Percentiles rank a stretch among this genome's conserved stretches.
phyloP scores from a whole-genome alignment of 2,888 invertebrate species.

The Ditylenchus weischeri region DNA sequence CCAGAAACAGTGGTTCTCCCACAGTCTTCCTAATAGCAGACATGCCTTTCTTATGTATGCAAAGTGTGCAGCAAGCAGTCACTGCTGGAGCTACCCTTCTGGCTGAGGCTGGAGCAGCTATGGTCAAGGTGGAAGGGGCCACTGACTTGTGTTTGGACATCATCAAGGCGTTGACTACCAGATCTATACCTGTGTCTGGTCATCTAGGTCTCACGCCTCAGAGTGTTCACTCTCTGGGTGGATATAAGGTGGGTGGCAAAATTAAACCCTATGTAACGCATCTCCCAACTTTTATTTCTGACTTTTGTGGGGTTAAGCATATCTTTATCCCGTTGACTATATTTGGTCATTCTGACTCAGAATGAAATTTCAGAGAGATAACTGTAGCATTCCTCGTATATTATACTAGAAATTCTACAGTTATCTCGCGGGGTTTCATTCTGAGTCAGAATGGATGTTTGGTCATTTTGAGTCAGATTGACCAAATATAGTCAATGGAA shows the following conservation, averaged over 20 bases:
- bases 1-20: neutral
- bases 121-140: conserved; percentile 15
- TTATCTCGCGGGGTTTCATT: neutral
- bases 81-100: conserved; percentile 4
- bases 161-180: conserved; percentile 8
- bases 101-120: conserved; percentile 16
- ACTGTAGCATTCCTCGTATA: too few relatives aligned
- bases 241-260: conserved; percentile 12
- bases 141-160: conserved; percentile 12
- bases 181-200: conserved; percentile 25
- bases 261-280: too few relatives aligned
- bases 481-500: too few relatives aligned
- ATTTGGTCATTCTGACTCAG: too few relatives aligned
- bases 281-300: neutral
- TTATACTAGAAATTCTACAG: too few relatives aligned
- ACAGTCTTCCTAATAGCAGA: conserved; percentile 10
- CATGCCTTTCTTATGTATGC: conserved; percentile 12
- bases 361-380: too few relatives aligned
- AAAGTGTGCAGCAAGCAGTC: conserved; percentile 7
- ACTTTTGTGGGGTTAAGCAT: neutral
- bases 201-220: conserved; percentile 26
- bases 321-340: too few relatives aligned
- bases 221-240: conserved; percentile 22
- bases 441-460: neutral
- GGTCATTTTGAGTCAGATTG: too few relatives aligned